phyloP scores from a whole-genome alignment of 2,888 invertebrate species.

The Gymnocheta viridis region DNA sequence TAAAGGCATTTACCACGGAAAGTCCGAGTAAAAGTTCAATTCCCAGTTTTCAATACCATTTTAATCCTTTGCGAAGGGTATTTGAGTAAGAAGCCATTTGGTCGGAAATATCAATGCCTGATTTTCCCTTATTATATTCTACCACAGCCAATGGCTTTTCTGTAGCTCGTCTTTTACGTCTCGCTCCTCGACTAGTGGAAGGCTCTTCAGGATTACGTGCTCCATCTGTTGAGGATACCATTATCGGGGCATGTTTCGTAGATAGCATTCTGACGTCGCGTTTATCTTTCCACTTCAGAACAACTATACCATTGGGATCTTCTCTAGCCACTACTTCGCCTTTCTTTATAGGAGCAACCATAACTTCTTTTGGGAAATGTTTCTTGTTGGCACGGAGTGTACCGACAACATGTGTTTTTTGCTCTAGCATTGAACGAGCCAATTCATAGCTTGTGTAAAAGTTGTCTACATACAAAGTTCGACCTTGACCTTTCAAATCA shows the following conservation, averaged over 20 bases:
- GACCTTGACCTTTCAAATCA: conserved; percentile 50
- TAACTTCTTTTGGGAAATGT: conserved; percentile 51
- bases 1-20: conserved; percentile 25
- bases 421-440: conserved; percentile 23
- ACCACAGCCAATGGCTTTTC: conserved; percentile 18
- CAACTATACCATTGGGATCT: conserved; percentile 27
- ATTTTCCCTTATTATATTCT: conserved; percentile 14
- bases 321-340: conserved; percentile 30
- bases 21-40: conserved; percentile 40
- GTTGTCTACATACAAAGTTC: conserved; percentile 51
- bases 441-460: conserved; percentile 45
- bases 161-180: conserved; percentile 10
- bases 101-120: conserved; percentile 34
- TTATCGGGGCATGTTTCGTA: conserved; percentile 30
- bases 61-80: conserved; percentile 44
- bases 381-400: conserved; percentile 52
- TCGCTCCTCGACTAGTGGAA: conserved; percentile 18
- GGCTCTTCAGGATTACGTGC: conserved; percentile 10
- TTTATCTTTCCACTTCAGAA: conserved; percentile 16
- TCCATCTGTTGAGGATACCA: conserved; percentile 23
- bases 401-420: conserved; percentile 45
- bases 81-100: conserved; percentile 13
- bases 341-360: conserved; percentile 38
- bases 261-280: conserved; percentile 30
- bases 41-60: conserved; percentile 51